Evolutionary conservation across 2,113 vertebrate species (phyloP), one percentile per base, ranked within the genome.

Genomic region (Melanocharis versteri): DNA sequence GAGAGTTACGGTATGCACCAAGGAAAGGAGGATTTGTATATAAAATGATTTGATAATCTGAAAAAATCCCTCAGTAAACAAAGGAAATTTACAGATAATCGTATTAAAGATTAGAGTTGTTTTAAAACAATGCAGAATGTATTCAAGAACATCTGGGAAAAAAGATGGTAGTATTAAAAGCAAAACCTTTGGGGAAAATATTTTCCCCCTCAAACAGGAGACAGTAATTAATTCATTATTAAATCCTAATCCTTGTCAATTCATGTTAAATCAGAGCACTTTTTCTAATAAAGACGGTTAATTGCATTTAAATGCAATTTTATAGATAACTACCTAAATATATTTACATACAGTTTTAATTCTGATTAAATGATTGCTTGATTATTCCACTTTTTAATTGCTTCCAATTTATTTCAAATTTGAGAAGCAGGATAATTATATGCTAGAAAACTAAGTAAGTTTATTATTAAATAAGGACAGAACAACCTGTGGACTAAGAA

Each of bases 11-110:
- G 70, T 23, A 80, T 11, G 11, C 54, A 96, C 15, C 66, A 87
- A 84, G 61, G 70, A 92, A 68, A 79, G 51, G 12, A 92, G 71
- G 62, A 94, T 96, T 94, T 96, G 58, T 90, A 47, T 33, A 60
- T 7, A 77, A 94, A 95, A 75, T 88, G 4, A 93, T 83, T 91
- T 80, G 54, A 51, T 95, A 94, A 94, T 84, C 93, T 87, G 86
- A 90, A 95, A 92, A 97, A 97, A 96, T 91, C 91, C 94, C 62
- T 93, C 84, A n/a, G 84, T 85, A 93, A 94, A 95, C 85, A 97
- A 96, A 87, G 70, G 69, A 95, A 95, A 80, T 96, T 84, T 82
- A 79, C 81, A 87, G 60, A 90, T 95, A 97, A 97, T 93, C 2
- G 27, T 73, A 95, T 96, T 96, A 96, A 85, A 96, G 85, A 96